These are phyloP conservation scores for Galeopsomyia nigrocyanea DNA, from an alignment of 2,888 invertebrate genomes.

Conservation along the genomic window DNA sequence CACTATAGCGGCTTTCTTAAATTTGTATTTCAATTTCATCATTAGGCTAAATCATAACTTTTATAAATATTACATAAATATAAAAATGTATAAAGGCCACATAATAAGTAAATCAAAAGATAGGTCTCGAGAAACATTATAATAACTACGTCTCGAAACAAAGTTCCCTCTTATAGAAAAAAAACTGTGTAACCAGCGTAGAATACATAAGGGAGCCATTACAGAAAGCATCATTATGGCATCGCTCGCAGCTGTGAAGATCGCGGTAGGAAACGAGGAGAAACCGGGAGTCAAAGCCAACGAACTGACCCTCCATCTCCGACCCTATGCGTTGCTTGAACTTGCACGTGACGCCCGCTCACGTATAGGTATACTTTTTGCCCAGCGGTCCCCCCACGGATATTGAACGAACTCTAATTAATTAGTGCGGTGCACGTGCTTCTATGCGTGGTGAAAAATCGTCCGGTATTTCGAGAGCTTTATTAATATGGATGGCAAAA, in stretches of 20 bases:
- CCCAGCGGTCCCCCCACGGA: constrained; percentile 9
- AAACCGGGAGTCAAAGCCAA: not conserved
- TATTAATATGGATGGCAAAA: too few relatives aligned
- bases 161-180: too few relatives aligned
- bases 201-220: not conserved
- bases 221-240: not conserved
- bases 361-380: constrained; percentile 13
- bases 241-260: not conserved
- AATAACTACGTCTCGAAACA: too few relatives aligned
- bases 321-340: not conserved
- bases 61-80: too few relatives aligned
- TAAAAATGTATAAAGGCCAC: too few relatives aligned
- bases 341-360: constrained; percentile 33
- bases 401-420: constrained; percentile 35
- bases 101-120: too few relatives aligned
- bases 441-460: not conserved
- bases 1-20: too few relatives aligned
- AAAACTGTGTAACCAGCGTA: too few relatives aligned
- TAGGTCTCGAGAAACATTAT: too few relatives aligned
- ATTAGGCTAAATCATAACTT: too few relatives aligned
- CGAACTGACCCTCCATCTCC: constrained; percentile 10
- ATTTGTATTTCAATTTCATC: too few relatives aligned
- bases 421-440: constrained; percentile 18
- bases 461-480: too few relatives aligned
- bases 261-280: not conserved